Evolutionary conservation across 2,797 vertebrate species (phyloP).

Genomic region (Dermochelys coriacea): DNA sequence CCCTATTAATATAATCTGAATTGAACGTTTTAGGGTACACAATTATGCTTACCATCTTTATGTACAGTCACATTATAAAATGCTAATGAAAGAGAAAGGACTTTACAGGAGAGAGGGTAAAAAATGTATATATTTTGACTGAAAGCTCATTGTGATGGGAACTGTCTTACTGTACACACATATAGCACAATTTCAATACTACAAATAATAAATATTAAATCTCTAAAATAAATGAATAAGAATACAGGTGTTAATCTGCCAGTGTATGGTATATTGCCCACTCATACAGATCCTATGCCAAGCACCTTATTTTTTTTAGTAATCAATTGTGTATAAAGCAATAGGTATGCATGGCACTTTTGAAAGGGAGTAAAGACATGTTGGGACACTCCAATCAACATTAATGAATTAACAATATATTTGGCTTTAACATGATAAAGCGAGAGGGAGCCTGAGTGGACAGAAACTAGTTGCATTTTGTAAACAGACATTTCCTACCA

Average conservation of each 20-base stretch:
- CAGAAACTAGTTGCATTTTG: constrained; percentile 53
- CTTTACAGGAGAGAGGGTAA: neutral
- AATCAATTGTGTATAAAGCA: neutral
- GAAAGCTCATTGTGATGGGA: neutral
- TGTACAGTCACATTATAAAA: neutral
- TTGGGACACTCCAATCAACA: constrained; percentile 53
- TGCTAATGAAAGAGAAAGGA: neutral
- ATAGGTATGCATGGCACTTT: neutral
- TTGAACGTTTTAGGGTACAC: rapidly evolving
- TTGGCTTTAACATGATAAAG: constrained; percentile 54
- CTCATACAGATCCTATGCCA: neutral
- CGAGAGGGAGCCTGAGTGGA: constrained; percentile 33
- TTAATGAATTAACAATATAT: constrained; percentile 61
- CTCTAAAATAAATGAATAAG: neutral
- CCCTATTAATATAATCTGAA: neutral
- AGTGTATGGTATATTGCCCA: neutral
- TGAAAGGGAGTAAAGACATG: neutral
- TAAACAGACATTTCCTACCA: constrained; percentile 53
- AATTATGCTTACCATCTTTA: neutral
- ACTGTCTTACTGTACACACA: neutral
- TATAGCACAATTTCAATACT: neutral
- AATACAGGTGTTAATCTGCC: neutral
- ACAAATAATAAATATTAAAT: neutral
- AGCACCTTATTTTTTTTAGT: neutral
- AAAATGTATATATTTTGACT: neutral